Evolutionary conservation across 2,113 vertebrate genomes (phyloP), one percentile per base, ranked within the genome.

Genomic region (Apistogramma diplotaenia): DNA sequence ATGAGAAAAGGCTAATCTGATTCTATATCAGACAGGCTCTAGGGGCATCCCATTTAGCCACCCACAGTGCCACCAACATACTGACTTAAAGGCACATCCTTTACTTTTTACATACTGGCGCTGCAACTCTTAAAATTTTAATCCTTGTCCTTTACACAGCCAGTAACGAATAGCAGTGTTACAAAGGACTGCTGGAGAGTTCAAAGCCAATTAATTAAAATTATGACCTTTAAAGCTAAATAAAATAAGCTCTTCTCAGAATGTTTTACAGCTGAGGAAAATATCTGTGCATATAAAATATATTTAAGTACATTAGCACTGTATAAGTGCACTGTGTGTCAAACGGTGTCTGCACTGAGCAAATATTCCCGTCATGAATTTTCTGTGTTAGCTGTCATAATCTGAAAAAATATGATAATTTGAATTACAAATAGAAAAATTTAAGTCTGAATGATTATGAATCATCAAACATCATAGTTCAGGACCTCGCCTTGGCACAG

Each of bases 1-100:
- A 88, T 84, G 83, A 92, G 79, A 84, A 88, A 93, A 89, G 79
- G 89, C 82, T 91, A 91, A 93, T 92, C 85, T 87, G 85, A 88
- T 91, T 88, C 83, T 85, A 76, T 83, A 86, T 86, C 84, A 92
- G 87, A 87, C 78, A 86, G 82, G 57, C 91, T 89, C 84, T 79
- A 16, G 71, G 81, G 88, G 87, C 87, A 78, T 84, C 81, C 84
- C 60, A 82, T 81, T 91, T 84, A 91, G 65, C 74, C 86, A 81
- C 77, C 79, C 75, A 89, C 81, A 29, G 79, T 90, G 84, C 83
- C 83, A 90, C 57, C 37, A 78, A 79, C 58, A 78, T 51, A 59
- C 46, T 33, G 82, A 84, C 74, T 76, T 89, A 85, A 89, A 89
- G 79, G 51, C 49, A 67, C 75, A 79, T 85, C 49, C 54, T 81